Base-by-base conservation (phyloP, 2,797 vertebrate genomes). In the Melanotaenia maccullochi region DNA sequence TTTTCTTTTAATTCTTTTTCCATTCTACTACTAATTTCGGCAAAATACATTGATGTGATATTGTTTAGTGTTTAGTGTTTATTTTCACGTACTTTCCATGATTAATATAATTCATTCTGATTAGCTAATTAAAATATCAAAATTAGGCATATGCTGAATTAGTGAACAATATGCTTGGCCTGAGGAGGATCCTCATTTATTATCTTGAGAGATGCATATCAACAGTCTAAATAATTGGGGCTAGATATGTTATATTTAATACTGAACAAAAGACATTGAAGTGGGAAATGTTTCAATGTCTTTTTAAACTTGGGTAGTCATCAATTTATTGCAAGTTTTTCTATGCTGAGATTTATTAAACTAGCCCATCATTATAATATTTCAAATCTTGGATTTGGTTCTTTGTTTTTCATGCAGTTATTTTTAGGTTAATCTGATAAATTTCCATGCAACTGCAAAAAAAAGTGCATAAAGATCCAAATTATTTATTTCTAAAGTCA, bases 81-180 rank as follows among this genome's bases (percentile, higher is more conserved):
- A 16, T 49, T 30, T 9, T 54, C 9, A 14, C 60, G n/a, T 25
- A 35, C 62, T n/a, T 16, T 42, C 38, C 8, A 20, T 40, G n/a
- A 55, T 12, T 13, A 4, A 28, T 47, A 38, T 60, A 49, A 35
- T 22, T 18, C 22, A 36, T 22, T 33, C 24, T 0, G 13, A 20
- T n/a, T 22, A 55, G 59, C 24, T 70, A 24, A 40, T 60, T 40
- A 22, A 14, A 54, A 47, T 69, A 52, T 54, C 54, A 36, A 28
- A 18, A 60, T 24, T 1, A 49, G 36, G 25, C 8, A 28, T 38
- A 38, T 60, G 44, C 52, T 60, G 57, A 33, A 60, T 47, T 28
- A 18, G 0, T 30, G 20, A 30, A 68, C 32, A 68, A 28, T 68
- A 68, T 44, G 42, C 18, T 44, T 24, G 12, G 49, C 8, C 47